These are phyloP conservation scores for Portevinia maculata DNA, from an alignment of 2,888 invertebrate genomes.

Conservation along the genomic window DNA sequence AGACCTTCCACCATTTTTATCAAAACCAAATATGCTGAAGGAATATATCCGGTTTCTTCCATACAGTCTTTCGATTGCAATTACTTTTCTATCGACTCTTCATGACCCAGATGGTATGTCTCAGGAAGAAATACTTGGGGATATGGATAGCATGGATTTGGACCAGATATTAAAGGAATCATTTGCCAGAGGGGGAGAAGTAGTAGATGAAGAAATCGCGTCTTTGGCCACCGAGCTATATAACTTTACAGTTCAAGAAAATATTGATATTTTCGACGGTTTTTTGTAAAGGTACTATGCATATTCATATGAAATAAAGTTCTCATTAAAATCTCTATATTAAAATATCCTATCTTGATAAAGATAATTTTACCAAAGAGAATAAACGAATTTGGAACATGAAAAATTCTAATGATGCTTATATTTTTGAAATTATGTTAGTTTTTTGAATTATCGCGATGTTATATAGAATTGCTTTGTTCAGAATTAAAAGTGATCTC, in stretches of 20 bases:
- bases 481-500: no score
- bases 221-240: slow-evolving; percentile 79
- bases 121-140: slow-evolving; percentile 75
- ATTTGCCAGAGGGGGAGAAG: slow-evolving; percentile 78
- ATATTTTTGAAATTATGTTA: no score
- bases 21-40: slow-evolving; percentile 77
- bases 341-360: background rate
- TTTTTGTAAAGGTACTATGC: slow-evolving; percentile 10
- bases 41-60: slow-evolving; percentile 80
- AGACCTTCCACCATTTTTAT: slow-evolving; percentile 77
- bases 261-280: slow-evolving; percentile 76
- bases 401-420: no score
- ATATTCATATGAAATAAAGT: background rate
- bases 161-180: slow-evolving; percentile 73
- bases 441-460: no score
- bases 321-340: background rate
- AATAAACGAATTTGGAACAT: no score
- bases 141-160: background rate
- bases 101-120: slow-evolving; percentile 75
- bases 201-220: slow-evolving; percentile 79
- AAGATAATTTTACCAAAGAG: no score
- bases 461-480: no score
- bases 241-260: slow-evolving; percentile 76
- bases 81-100: slow-evolving; percentile 77
- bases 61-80: slow-evolving; percentile 76